Percentiles rank a stretch among this genome's conserved stretches.
phyloP scores from a whole-genome alignment of 2,113 vertebrate species.

The Caloenas nicobarica region DNA sequence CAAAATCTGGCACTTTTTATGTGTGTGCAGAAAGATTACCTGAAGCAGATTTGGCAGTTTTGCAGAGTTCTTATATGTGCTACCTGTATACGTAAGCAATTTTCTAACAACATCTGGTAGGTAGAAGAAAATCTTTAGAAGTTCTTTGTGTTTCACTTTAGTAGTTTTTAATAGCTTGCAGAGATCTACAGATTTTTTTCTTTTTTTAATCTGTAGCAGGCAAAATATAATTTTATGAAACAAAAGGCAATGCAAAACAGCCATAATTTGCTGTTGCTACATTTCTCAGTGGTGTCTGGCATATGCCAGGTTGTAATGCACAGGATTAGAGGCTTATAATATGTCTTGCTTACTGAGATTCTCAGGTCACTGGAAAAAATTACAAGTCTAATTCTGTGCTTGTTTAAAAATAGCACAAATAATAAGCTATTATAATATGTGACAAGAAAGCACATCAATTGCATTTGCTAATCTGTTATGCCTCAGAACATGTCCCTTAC shows the following conservation, averaged over 20 bases:
- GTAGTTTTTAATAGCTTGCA: neutral
- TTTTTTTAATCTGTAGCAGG: neutral
- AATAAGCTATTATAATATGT: neutral
- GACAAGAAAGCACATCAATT: conserved; percentile 15
- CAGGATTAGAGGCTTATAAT: neutral
- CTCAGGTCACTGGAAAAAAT: neutral
- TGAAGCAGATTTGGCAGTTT: conserved; percentile 37
- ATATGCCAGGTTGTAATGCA: neutral
- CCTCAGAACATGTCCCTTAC: neutral
- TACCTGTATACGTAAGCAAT: conserved; percentile 26
- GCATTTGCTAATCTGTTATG: conserved; percentile 20
- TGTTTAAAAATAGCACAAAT: conserved; percentile 50
- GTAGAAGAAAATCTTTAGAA: conserved; percentile 10
- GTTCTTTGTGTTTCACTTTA: neutral
- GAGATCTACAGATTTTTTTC: neutral
- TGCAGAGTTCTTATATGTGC: neutral
- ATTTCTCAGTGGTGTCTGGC: conserved; percentile 5
- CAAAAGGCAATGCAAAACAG: neutral
- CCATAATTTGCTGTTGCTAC: neutral
- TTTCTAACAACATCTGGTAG: conserved; percentile 31
- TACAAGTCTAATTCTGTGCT: neutral
- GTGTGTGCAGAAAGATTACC: neutral
- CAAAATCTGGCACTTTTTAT: conserved; percentile 3
- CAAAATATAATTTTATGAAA: neutral
- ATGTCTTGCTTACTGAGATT: neutral